phyloP scores from a whole-genome alignment of 2,797 vertebrate genomes.

The Halcyon badia region DNA sequence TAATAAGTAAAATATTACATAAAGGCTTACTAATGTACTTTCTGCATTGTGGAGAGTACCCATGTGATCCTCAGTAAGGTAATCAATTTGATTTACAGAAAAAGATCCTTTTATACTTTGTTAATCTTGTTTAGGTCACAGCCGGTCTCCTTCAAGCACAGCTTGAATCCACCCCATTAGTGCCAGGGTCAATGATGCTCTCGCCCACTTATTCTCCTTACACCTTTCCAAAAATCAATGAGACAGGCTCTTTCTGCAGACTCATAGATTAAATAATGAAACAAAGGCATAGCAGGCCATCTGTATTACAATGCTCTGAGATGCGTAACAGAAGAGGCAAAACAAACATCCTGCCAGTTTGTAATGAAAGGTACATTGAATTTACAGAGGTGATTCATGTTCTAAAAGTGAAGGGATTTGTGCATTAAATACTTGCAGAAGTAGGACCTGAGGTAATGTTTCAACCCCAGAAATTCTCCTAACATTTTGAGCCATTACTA shows the following conservation, averaged over 20 bases:
- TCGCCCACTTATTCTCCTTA: neutral
- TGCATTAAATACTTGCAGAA: constrained; percentile 1
- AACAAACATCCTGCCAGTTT: constrained; percentile 21
- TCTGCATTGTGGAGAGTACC: neutral
- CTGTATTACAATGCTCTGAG: neutral
- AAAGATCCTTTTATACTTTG: constrained; percentile 48
- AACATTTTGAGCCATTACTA: neutral
- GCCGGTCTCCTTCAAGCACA: constrained; percentile 17
- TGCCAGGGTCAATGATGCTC: constrained; percentile 45
- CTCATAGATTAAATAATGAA: constrained; percentile 50
- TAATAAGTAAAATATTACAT: constrained; percentile 54
- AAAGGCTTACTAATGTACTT: constrained; percentile 41
- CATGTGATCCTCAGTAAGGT: constrained; percentile 10
- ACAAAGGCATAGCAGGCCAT: constrained; percentile 36
- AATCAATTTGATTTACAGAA: constrained; percentile 68
- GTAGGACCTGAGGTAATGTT: neutral
- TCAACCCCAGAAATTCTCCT: neutral
- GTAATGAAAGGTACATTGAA: neutral
- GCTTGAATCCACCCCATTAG: constrained; percentile 42
- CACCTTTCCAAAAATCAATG: constrained; percentile 58
- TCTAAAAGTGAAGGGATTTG: neutral
- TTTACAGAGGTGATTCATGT: neutral
- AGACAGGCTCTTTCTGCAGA: constrained; percentile 34
- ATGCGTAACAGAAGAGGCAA: constrained; percentile 17
- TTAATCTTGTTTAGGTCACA: constrained; percentile 64